Base-by-base conservation (phyloP, 2,797 vertebrate species). In the Babyrousa celebensis region DNA sequence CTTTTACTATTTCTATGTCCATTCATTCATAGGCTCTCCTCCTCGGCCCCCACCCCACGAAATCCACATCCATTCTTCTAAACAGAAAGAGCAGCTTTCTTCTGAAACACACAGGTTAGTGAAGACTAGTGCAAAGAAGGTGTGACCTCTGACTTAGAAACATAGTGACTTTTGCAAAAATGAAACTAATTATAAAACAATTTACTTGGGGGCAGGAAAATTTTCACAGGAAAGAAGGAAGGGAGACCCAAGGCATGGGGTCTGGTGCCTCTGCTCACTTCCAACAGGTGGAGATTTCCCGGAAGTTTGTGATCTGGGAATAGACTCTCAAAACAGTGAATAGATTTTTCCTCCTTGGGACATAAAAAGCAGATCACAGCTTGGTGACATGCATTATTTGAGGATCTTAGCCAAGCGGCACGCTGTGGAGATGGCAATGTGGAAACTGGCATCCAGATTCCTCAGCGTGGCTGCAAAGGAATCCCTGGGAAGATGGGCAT, bases 11-110 rank as follows among this genome's bases (percentile, higher is more conserved):
- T 63, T 96, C 92, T 87, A 21, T 67, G 67, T 82, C 60, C 70
- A 75, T 86, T 92, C 96, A 94, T 96, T 97, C 80, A 93, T 62
- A 72, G 74, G 84, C 36, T 80, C 48, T 85, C 68, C 12, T 71
- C 65, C 40, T 72, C 1, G 12, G 1, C 3, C 78, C 83, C 65
- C 12, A 40, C 1, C 54, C 52, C 29, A n/a, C 54, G 10, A n/a
- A 65, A 86, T 54, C 65, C 12, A 29, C 60, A n/a, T 14, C 65
- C 56, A 20, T 62, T 82, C 43, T 82, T 60, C 54, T 27, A 56
- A 20, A 72, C 15, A 52, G 36, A 96, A 83, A 95, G 52, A n/a
- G 3, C 3, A 14, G 48, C 60, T 72, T 70, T 20, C 70, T 25
- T 0, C 21, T 11, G 52, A 65, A 71, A 43, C 6, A 12, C 15